Evolutionary conservation across 2,797 vertebrate species (phyloP).

Genomic region (Muscicapa striata): DNA sequence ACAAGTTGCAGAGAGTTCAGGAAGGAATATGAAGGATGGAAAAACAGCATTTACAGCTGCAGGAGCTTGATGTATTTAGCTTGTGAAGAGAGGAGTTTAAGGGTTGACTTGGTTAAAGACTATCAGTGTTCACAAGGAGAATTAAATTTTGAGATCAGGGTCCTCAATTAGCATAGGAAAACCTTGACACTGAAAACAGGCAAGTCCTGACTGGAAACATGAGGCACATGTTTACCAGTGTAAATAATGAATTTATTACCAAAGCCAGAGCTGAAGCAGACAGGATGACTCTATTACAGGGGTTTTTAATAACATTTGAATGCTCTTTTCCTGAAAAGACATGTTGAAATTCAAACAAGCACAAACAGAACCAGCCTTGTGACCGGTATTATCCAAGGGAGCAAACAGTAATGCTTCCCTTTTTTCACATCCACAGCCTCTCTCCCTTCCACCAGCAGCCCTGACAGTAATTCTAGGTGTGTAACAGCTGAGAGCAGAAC

Average conservation of each 20-base stretch:
- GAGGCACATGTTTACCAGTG: background rate
- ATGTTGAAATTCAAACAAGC: background rate
- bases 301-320: background rate
- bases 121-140: background rate
- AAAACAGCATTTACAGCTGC: background rate
- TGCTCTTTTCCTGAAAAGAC: background rate
- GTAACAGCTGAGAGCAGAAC: rapidly evolving
- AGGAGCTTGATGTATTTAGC: background rate
- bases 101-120: background rate
- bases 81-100: background rate
- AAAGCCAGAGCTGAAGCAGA: background rate
- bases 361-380: background rate
- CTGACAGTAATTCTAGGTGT: background rate
- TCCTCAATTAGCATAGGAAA: background rate
- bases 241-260: background rate
- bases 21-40: background rate
- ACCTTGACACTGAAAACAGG: background rate
- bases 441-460: background rate
- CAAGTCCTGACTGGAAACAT: background rate
- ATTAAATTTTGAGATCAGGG: background rate
- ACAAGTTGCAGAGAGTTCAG: background rate
- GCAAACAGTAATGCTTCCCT: background rate
- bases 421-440: background rate
- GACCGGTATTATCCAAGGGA: background rate
- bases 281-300: background rate